Conservation (phyloP, 2,113 vertebrate species). For the Ginglymostoma cirratum region DNA sequence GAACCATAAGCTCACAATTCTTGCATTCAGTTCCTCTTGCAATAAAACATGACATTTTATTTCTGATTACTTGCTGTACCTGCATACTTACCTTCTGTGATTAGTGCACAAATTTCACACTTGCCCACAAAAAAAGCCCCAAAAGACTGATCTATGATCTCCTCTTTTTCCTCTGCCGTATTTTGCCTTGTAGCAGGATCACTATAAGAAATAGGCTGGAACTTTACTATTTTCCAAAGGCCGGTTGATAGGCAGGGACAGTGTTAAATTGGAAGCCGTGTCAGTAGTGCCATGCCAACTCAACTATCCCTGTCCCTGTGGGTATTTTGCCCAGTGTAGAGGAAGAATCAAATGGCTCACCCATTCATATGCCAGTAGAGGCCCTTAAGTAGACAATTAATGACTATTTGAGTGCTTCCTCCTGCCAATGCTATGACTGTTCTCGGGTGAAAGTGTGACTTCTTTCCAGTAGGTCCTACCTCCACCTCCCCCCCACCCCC, state of each 20-base stretch:
- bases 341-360: too few relatives aligned
- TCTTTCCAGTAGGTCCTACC: too few relatives aligned
- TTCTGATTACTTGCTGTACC: too few relatives aligned
- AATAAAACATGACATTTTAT: too few relatives aligned
- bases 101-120: too few relatives aligned
- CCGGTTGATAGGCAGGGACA: too few relatives aligned
- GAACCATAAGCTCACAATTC: too few relatives aligned
- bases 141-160: neutral
- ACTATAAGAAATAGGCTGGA: neutral
- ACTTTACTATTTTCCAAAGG: neutral
- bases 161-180: neutral
- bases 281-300: neutral
- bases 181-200: neutral
- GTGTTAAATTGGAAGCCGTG: neutral
- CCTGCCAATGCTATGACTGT: neutral
- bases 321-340: neutral
- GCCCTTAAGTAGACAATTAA: too few relatives aligned
- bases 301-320: neutral
- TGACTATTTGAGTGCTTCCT: neutral
- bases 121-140: too few relatives aligned
- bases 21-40: too few relatives aligned
- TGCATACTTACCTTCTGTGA: too few relatives aligned
- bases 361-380: neutral
- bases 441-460: neutral
- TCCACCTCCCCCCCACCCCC: too few relatives aligned